Evolutionary conservation across 1,140 invertebrate genomes (phyloP).

Genomic region (Platyscapa corneri): DNA sequence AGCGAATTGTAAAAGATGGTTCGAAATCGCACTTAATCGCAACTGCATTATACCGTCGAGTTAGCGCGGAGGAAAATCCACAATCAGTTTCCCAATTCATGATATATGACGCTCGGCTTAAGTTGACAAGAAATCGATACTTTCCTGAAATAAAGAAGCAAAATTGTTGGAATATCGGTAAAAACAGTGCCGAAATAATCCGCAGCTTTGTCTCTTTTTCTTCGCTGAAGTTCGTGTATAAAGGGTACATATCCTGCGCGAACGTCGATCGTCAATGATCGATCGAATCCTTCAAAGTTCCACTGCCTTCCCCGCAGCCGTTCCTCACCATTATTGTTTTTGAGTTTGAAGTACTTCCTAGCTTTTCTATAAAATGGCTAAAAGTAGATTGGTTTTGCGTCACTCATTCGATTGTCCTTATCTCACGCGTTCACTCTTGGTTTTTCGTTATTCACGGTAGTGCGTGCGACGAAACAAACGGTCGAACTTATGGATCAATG

Average conservation of each 20-base stretch:
- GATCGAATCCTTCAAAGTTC: background rate
- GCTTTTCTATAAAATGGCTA: conserved; percentile 23
- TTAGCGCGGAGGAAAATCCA: background rate
- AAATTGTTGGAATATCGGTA: background rate
- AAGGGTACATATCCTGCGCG: conserved; percentile 33
- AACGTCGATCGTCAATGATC: conserved; percentile 32
- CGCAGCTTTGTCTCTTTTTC: background rate
- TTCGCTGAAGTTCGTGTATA: background rate
- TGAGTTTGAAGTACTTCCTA: background rate
- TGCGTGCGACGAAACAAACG: background rate
- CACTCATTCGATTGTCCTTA: background rate
- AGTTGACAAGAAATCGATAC: conserved; percentile 53
- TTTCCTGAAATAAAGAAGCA: conserved; percentile 19
- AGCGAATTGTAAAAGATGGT: conserved; percentile 21
- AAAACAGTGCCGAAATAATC: conserved; percentile 37
- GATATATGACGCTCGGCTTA: conserved; percentile 33
- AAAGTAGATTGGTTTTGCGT: conserved; percentile 44
- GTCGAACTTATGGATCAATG: conserved; percentile 13
- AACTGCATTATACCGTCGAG: conserved; percentile 28
- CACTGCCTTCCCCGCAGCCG: background rate
- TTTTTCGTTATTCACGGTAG: background rate
- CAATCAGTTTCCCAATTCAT: conserved; percentile 45
- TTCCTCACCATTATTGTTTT: conserved; percentile 16
- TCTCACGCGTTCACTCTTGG: background rate
- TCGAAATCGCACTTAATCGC: conserved; percentile 49